Base-by-base conservation (phyloP, 2,797 vertebrate genomes). In the Thripadectes ignobilis region DNA sequence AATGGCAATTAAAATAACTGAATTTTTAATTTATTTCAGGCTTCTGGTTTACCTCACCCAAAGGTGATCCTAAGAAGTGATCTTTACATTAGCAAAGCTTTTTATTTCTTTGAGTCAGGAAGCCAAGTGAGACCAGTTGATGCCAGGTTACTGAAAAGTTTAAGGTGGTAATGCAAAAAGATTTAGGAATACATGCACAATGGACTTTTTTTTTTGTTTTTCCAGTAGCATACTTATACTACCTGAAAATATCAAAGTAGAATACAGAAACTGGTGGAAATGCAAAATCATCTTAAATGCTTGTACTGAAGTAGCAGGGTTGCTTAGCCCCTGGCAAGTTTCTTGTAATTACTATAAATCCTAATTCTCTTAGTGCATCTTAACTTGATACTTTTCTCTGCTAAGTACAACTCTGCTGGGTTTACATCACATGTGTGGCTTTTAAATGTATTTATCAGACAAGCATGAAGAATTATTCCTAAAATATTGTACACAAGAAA, bases 1-100 rank as follows among this genome's bases (percentile, higher is more conserved):
- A 95, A 77, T 90, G 91, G 87, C 97, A 96, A 97, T 95, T 96
- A 97, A 88, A 96, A 93, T 95, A 95, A 95, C 95, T 95, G 96
- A 88, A 83, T 95, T 97, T 95, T 95, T 95, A 77, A 72, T 89
- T 93, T 84, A 83, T 94, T 97, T 94, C 51, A 89, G 66, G 93
- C 69, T 94, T 96, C 87, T 61, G 67, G 92, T 94, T 90, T 96
- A 79, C 65, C 57, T 92, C 89, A 76, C 75, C 72, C 14, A 21
- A 89, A 93, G 74, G 75, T 93, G 85, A 78, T 89, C 46, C 14
- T 62, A 69, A 85, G 85, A 93, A 90, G 12, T 7, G 4, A 91
- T 80, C 46, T 80, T 85, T 75, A 29, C 10, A 7, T 80, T 91
- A 79, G 76, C 29, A 52, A 27, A 90, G 18, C 14, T 85, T 66